Base-by-base conservation (phyloP, 2,888 invertebrate species). In the Dryococelus australis region DNA sequence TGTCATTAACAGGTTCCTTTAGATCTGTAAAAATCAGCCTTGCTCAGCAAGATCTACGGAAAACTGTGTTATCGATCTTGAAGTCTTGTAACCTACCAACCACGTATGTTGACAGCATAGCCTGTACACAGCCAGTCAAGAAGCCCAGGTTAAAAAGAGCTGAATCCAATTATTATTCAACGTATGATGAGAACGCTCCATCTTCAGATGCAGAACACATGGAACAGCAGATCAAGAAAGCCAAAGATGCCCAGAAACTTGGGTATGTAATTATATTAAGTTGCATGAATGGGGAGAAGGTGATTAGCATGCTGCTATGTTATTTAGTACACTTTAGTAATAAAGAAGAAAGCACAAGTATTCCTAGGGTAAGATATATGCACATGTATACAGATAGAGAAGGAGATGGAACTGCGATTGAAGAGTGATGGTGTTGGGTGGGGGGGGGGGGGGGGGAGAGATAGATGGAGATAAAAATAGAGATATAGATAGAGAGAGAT, bases 81-180 rank as follows among this genome's bases (percentile, higher is more conserved):
- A 95, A 95, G 91, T 95, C 96, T 51, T 98, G 98, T 92, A 95
- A 97, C 91, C 94, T 98, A 89, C 95, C 98, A 9, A 97, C 98
- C n/a, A 96, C 96, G 83, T 97, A 97, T 93, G 94, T 98, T 10
- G 97, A 97, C 91, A 96, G 95, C 92, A 95, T 97, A 91, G 93
- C 65, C 20, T 20, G 12, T 8, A 20, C 94, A 83, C 92, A 92
- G 88, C 92, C 90, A 87, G 90, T 90, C 90, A 88, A 91, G 89
- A 89, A 91, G 90, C 89, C 91, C 91, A 88, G 92, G 92, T 89
- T 93, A 93, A 92, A 93, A 89, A 92, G 92, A 88, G 91, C 91
- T 35, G 89, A 92, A 79, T 89, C 90, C 87, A 92, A 93, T 89
- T 93, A 92, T 89, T 92, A 24, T 8, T 20, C 92, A 87, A 93